Conservation (phyloP, 1,140 invertebrate species). For the Coboldia fuscipes region DNA sequence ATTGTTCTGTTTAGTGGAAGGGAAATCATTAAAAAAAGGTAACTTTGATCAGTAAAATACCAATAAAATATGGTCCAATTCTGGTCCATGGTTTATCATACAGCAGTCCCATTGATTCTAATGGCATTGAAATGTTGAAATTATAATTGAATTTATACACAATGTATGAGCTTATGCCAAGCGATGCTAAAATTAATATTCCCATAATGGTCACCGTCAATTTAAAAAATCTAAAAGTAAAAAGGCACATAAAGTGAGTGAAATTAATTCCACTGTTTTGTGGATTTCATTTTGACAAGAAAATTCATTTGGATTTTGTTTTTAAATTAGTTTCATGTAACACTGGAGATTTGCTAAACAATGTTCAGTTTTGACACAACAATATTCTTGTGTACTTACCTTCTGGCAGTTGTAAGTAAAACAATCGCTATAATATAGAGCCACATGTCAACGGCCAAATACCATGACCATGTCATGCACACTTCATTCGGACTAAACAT, state of each 20-base stretch:
- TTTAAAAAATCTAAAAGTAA: slow-evolving; percentile 27
- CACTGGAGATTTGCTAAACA: too few relatives aligned
- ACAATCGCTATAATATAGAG: slow-evolving; percentile 57
- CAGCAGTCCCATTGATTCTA: slow-evolving; percentile 58
- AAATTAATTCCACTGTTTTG: too few relatives aligned
- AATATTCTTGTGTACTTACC: too few relatives aligned
- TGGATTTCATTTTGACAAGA: too few relatives aligned
- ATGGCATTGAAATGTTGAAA: slow-evolving; percentile 57
- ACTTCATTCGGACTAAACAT: slow-evolving; percentile 54
- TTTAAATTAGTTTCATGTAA: too few relatives aligned
- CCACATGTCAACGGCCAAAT: slow-evolving; percentile 83
- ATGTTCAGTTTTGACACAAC: too few relatives aligned
- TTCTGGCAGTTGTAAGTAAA: slow-evolving; percentile 49
- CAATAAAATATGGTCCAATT: slow-evolving; percentile 57
- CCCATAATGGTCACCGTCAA: slow-evolving; percentile 27
- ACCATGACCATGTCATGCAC: slow-evolving; percentile 81
- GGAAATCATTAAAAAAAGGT: neutral
- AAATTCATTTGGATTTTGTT: too few relatives aligned
- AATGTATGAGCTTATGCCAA: slow-evolving; percentile 49
- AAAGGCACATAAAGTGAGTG: too few relatives aligned
- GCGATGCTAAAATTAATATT: slow-evolving; percentile 42
- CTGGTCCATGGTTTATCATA: slow-evolving; percentile 72
- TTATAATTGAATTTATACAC: slow-evolving; percentile 51
- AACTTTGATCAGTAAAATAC: slow-evolving; percentile 16
- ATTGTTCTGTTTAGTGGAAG: too few relatives aligned